phyloP scores from a whole-genome alignment of 2,113 vertebrate genomes.

The Marcusenius ussheri region DNA sequence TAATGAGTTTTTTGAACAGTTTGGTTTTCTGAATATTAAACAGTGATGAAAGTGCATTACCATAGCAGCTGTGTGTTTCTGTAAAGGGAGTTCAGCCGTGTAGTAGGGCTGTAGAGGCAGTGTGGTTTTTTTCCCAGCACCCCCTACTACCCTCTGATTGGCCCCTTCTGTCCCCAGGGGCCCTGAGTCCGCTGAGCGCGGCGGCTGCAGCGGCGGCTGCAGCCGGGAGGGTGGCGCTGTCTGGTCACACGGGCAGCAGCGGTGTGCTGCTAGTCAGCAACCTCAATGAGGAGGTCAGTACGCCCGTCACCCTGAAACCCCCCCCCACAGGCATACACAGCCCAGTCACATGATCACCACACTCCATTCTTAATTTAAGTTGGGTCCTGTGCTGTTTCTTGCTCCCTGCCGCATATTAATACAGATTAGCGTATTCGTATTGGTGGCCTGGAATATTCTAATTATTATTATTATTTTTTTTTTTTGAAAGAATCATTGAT shows the following conservation, averaged over 20 bases:
- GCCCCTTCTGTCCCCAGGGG: constrained; percentile 64
- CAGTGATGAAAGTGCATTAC: neutral
- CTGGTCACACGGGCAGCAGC: constrained; percentile 80
- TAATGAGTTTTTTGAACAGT: neutral
- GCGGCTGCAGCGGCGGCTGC: constrained; percentile 85
- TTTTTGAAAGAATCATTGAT: neutral
- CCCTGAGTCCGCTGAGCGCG: constrained; percentile 89
- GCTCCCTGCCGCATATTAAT: neutral
- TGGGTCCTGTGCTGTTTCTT: constrained; percentile 34
- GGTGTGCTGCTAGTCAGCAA: constrained; percentile 96
- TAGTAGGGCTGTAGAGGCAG: neutral
- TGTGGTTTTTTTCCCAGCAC: neutral
- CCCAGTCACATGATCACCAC: constrained; percentile 27
- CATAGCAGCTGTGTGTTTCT: neutral
- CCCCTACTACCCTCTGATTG: neutral
- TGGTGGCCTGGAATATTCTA: neutral
- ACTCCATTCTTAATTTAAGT: constrained; percentile 32
- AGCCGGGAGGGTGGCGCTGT: constrained; percentile 88
- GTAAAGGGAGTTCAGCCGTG: neutral
- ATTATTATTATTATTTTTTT: neutral
- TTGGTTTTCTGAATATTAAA: neutral
- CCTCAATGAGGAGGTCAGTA: constrained; percentile 95
- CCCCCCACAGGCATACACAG: neutral
- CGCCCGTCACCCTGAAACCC: constrained; percentile 26
- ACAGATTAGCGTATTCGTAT: neutral